These are phyloP conservation scores for Entomyzon cyanotis DNA, from an alignment of 2,113 vertebrate species.

Conservation along the genomic window DNA sequence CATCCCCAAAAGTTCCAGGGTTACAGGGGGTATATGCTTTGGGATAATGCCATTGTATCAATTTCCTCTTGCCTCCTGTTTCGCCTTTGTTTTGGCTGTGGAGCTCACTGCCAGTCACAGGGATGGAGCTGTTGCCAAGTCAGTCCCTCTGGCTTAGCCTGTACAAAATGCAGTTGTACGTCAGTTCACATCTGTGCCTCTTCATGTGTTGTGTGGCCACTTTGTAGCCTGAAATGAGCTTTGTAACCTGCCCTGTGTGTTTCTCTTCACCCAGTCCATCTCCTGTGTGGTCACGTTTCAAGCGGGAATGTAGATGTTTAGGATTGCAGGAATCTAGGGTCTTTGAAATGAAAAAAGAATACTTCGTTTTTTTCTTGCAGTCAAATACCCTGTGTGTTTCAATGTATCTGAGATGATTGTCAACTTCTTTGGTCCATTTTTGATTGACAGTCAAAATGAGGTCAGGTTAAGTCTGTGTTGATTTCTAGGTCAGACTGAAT, in stretches of 20 bases:
- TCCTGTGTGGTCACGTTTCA: neutral
- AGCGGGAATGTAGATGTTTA: neutral
- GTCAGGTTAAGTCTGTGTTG: neutral
- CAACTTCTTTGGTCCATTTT: neutral
- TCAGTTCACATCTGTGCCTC: neutral
- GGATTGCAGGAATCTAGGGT: neutral
- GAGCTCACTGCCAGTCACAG: neutral
- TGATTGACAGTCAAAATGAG: neutral
- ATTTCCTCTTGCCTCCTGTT: neutral
- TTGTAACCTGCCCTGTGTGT: accelerated
- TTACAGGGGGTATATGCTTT: neutral
- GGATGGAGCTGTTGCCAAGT: neutral
- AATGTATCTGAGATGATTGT: neutral
- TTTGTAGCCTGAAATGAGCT: neutral
- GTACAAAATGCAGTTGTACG: neutral
- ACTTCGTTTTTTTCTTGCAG: neutral
- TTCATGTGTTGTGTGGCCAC: accelerated
- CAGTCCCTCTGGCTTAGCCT: neutral
- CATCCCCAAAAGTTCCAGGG: too few species aligned
- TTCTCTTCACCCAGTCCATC: neutral
- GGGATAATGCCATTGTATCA: neutral
- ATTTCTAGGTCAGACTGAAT: neutral
- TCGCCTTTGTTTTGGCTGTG: neutral
- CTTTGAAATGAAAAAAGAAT: neutral
- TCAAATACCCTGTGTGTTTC: neutral